Percentiles rank a stretch among this genome's conserved stretches.
Evolutionary conservation across 2,113 vertebrate species (phyloP).

Genomic region (Tupaia tana): DNA sequence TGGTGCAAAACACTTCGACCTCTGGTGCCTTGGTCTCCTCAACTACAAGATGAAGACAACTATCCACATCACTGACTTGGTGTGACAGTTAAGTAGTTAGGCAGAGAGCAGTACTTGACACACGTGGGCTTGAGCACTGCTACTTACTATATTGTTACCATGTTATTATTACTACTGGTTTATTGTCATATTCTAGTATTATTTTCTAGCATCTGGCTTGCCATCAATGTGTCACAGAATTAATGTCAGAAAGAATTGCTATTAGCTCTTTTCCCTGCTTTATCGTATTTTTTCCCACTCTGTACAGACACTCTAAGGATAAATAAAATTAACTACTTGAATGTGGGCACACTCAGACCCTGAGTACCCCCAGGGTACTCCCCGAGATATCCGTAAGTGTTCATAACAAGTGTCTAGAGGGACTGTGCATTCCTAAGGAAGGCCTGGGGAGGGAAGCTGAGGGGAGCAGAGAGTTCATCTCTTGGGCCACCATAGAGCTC

Average conservation of each 20-base stretch:
- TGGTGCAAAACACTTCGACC: not conserved
- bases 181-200: not conserved
- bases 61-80: not conserved
- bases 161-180: not conserved
- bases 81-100: not conserved
- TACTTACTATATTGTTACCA: no score
- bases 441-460: not conserved
- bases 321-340: not conserved
- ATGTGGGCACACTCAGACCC: not conserved
- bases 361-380: not conserved
- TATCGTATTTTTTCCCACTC: not conserved
- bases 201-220: not conserved
- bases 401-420: not conserved
- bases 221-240: not conserved
- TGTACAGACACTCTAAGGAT: not conserved
- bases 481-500: not conserved
- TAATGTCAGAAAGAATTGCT: not conserved
- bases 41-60: not conserved
- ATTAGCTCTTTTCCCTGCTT: no score
- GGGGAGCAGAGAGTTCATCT: not conserved
- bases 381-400: not conserved
- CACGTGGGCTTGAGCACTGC: not conserved
- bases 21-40: not conserved
- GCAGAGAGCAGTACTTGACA: not conserved
- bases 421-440: not conserved